A percentile compares a stretch with the other conserved stretches of the same genome.
These are phyloP conservation scores for Ophioninae sp. DNA, from an alignment of 2,888 invertebrate species.

Conservation along the genomic window DNA sequence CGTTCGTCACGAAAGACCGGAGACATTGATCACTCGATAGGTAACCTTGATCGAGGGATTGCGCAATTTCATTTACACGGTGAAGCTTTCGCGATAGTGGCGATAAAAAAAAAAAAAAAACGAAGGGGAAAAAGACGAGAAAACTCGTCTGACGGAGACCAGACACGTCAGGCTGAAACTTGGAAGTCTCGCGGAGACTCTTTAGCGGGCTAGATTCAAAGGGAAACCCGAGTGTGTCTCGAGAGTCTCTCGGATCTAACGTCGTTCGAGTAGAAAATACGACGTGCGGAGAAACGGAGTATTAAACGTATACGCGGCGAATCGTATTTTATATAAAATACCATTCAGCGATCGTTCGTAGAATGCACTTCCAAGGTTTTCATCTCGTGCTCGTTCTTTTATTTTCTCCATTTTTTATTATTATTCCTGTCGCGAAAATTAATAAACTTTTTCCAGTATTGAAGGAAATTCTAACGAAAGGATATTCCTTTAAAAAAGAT, in stretches of 20 bases:
- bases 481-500: background rate
- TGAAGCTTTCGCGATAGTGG: conserved; percentile 29
- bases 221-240: conserved; percentile 49
- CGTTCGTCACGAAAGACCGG: conserved; percentile 17
- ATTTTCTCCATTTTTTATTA: background rate
- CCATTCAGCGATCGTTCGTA: conserved; percentile 42
- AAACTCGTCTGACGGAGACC: conserved; percentile 35
- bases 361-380: conserved; percentile 32
- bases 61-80: conserved; percentile 48
- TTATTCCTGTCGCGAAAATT: background rate
- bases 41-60: conserved; percentile 50
- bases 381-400: conserved; percentile 21
- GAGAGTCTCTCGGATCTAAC: conserved; percentile 43
- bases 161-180: conserved; percentile 22
- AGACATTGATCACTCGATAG: conserved; percentile 30
- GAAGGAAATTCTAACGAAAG: background rate
- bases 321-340: conserved; percentile 31
- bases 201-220: conserved; percentile 51
- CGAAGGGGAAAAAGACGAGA: conserved; percentile 3
- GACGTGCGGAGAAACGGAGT: conserved; percentile 42
- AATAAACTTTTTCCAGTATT: background rate
- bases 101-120: conserved; percentile 9
- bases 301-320: conserved; percentile 1
- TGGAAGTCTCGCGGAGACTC: conserved; percentile 28
- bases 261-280: conserved; percentile 55